Percentiles rank a stretch among this genome's conserved stretches.
Evolutionary conservation across 2,797 vertebrate genomes (phyloP).

Genomic region (Rhinella marina): DNA sequence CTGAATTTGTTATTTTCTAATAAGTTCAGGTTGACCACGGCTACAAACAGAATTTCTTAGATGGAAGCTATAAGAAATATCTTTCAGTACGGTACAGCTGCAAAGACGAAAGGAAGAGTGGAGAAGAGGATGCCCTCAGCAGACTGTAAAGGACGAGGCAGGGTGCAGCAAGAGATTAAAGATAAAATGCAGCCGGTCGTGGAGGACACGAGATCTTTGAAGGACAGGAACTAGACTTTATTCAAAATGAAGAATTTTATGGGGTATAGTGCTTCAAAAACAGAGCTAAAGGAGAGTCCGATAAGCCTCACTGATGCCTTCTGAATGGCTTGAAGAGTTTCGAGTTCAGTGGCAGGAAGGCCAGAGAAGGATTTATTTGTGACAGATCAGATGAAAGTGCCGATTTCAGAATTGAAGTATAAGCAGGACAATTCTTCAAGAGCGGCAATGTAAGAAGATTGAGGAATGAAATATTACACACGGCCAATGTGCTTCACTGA

Average conservation of each 20-base stretch:
- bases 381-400: constrained; percentile 40
- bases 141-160: neutral
- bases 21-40: neutral
- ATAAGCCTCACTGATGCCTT: constrained; percentile 5
- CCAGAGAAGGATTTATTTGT: constrained; percentile 44
- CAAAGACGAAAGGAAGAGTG: neutral
- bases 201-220: constrained; percentile 36
- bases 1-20: neutral
- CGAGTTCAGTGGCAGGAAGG: constrained; percentile 41
- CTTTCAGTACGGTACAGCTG: neutral
- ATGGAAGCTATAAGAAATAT: neutral
- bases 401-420: constrained; percentile 38
- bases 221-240: constrained; percentile 26
- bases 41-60: neutral
- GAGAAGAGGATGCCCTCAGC: neutral
- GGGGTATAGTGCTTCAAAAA: constrained; percentile 18
- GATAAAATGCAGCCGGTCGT: constrained; percentile 13
- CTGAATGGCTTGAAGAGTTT: constrained; percentile 37
- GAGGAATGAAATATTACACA: constrained; percentile 52
- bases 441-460: constrained; percentile 46
- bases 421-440: constrained; percentile 51
- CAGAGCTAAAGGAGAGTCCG: constrained; percentile 4
- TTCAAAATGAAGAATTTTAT: constrained; percentile 24
- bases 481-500: constrained; percentile 32
- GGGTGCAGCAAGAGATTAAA: constrained; percentile 16